These are phyloP conservation scores for Parus major DNA, from an alignment of 2,113 vertebrate species.

Conservation along the genomic window DNA sequence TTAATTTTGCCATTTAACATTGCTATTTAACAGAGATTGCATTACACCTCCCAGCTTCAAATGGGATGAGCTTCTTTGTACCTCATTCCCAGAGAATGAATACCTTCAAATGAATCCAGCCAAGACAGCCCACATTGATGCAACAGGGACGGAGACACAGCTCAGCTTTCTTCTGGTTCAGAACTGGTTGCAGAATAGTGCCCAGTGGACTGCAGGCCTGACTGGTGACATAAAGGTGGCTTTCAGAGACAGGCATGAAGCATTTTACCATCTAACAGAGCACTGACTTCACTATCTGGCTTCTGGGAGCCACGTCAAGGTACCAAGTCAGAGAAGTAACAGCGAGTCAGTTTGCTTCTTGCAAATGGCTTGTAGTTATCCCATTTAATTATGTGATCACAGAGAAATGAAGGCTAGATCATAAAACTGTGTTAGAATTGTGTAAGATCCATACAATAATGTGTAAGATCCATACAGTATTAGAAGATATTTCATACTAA, in stretches of 20 bases:
- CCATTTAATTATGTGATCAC: not conserved
- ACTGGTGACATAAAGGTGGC: not conserved
- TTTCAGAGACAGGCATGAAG: not conserved
- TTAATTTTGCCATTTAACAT: not conserved
- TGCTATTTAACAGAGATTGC: not conserved
- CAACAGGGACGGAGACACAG: accelerated
- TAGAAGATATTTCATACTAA: not conserved
- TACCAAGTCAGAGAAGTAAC: not conserved
- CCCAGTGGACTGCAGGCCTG: not conserved
- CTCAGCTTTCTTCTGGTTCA: not conserved
- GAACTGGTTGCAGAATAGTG: not conserved
- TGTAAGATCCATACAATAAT: too few relatives aligned
- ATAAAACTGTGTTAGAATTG: not conserved
- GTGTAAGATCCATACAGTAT: not conserved
- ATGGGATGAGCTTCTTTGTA: not conserved
- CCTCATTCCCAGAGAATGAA: not conserved
- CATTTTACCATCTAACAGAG: not conserved
- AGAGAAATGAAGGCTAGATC: not conserved
- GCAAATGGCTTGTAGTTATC: not conserved
- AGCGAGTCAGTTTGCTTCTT: not conserved
- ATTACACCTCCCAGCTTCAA: not conserved
- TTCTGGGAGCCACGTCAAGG: not conserved
- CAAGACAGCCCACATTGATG: not conserved
- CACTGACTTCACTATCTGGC: not conserved
- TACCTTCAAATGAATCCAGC: not conserved